A percentile compares a stretch with the other conserved stretches of the same genome.
Conservation (phyloP, 2,888 invertebrate species). For the Zygaena filipendulae region DNA sequence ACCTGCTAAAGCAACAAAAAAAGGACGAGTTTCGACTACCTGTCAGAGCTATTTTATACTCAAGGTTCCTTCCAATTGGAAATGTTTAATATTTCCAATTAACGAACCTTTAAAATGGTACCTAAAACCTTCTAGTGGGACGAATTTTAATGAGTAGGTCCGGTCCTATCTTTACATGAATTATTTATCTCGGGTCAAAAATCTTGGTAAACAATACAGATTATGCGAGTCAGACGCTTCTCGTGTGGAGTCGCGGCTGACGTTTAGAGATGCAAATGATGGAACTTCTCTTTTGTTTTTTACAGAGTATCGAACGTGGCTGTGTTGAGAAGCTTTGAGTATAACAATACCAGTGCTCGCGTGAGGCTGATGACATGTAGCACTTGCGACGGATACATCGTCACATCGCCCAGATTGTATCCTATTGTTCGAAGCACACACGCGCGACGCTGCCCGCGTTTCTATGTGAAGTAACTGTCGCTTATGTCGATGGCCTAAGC, state of each 20-base stretch:
- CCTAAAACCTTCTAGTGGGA: slow-evolving; percentile 38
- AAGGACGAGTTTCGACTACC: slow-evolving; percentile 46
- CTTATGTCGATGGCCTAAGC: too few species aligned
- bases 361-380: slow-evolving; percentile 55
- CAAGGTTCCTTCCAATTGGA: slow-evolving; percentile 45
- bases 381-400: slow-evolving; percentile 34
- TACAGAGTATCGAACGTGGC: slow-evolving; percentile 41
- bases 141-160: slow-evolving; percentile 42
- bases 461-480: slow-evolving; percentile 22
- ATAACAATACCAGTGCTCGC: slow-evolving; percentile 52
- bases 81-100: slow-evolving; percentile 58
- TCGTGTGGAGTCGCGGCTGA: too few species aligned
- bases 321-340: slow-evolving; percentile 37
- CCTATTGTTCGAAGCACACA: slow-evolving; percentile 56
- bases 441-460: too few species aligned
- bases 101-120: slow-evolving; percentile 44
- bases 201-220: slow-evolving; percentile 27
- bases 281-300: slow-evolving; percentile 41
- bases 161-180: slow-evolving; percentile 38
- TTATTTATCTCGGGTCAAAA: slow-evolving; percentile 43
- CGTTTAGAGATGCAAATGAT: slow-evolving; percentile 45
- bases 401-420: slow-evolving; percentile 51
- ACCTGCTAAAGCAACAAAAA: slow-evolving; percentile 55
- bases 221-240: too few species aligned
- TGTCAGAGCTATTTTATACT: slow-evolving; percentile 44